Evolutionary conservation across 2,888 invertebrate species (phyloP).

Genomic region (Neoaliturus tenellus): DNA sequence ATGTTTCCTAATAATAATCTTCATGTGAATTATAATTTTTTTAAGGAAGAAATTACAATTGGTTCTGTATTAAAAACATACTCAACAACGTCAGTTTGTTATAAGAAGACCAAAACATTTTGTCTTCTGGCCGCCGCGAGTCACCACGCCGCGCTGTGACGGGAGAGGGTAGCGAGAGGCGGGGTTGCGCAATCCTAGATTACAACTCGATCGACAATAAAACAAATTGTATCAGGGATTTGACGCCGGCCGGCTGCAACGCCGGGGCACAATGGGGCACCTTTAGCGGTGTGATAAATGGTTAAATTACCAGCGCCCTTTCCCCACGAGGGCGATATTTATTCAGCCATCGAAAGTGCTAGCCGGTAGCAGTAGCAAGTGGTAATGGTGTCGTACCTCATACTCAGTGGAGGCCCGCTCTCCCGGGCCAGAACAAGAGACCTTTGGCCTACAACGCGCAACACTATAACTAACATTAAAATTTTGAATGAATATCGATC

Average conservation of each 20-base stretch:
- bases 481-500: no score
- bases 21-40: no score
- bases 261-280: conserved; percentile 25
- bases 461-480: no score
- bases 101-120: no score
- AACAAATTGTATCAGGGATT: conserved; percentile 28
- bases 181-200: conserved; percentile 6
- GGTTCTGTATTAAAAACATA: no score
- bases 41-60: no score
- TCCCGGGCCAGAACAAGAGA: no score
- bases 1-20: no score
- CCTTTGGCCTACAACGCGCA: no score
- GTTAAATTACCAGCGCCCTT: conserved; percentile 36
- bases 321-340: neutral
- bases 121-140: no score
- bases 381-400: neutral
- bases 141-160: neutral
- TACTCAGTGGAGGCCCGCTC: neutral
- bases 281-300: conserved; percentile 27
- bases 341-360: neutral
- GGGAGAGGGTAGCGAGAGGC: no score
- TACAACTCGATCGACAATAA: conserved; percentile 26
- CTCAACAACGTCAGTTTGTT: no score
- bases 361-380: neutral
- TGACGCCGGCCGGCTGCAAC: neutral